Conservation (phyloP, 1,140 invertebrate genomes). For the Cherax quadricarinatus region DNA sequence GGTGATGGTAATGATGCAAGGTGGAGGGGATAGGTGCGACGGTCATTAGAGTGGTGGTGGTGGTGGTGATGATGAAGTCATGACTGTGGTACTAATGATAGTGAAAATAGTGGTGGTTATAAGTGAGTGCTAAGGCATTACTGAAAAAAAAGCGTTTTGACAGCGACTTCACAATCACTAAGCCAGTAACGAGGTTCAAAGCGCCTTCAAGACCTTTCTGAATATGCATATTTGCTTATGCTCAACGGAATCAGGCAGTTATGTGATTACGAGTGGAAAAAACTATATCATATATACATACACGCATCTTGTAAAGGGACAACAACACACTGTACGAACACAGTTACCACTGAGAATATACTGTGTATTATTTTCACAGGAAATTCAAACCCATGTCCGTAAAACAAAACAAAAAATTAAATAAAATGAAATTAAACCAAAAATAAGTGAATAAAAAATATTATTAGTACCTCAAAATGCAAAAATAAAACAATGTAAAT, state of each 20-base stretch:
- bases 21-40: background rate
- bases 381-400: slow-evolving; percentile 5
- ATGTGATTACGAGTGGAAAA: no score
- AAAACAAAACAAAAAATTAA: background rate
- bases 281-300: no score
- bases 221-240: no score
- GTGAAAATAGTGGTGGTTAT: no score
- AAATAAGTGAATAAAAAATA: background rate
- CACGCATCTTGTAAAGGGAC: no score
- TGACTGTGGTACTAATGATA: background rate
- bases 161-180: no score
- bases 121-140: no score
- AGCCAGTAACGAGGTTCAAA: no score
- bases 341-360: background rate
- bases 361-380: background rate
- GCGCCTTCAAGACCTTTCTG: no score
- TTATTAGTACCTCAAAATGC: background rate
- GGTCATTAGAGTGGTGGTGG: background rate
- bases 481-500: background rate
- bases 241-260: no score
- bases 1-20: background rate
- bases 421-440: background rate
- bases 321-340: no score
- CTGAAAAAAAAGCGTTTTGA: no score
- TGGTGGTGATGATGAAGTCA: background rate